Conservation (phyloP, 2,888 invertebrate genomes). For the Silvanus unidentatus region DNA sequence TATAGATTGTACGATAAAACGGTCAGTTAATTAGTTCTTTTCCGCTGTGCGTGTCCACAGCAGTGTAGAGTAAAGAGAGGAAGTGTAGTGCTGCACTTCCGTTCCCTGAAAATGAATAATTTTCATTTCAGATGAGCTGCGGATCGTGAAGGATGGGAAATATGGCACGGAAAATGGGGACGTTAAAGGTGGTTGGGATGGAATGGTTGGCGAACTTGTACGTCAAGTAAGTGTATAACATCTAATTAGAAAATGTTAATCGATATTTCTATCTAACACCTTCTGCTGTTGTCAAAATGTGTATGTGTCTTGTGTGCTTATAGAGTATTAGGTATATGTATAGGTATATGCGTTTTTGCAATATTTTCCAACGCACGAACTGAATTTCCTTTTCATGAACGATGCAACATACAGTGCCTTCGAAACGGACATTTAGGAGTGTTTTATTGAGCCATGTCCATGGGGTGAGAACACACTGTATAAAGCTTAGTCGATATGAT, state of each 20-base stretch:
- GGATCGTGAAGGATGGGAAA: constrained; percentile 77
- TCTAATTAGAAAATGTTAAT: neutral
- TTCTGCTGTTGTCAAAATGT: too few species aligned
- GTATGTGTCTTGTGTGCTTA: too few species aligned
- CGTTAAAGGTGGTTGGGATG: constrained; percentile 77
- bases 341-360: too few species aligned
- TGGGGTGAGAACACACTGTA: too few species aligned
- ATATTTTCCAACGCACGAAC: too few species aligned
- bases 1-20: neutral
- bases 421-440: too few species aligned
- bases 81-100: constrained; percentile 1
- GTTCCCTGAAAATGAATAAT: constrained; percentile 1
- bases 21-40: neutral
- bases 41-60: neutral
- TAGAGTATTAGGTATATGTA: too few species aligned
- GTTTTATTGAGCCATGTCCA: too few species aligned
- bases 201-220: constrained; percentile 81
- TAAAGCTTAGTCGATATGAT: too few species aligned
- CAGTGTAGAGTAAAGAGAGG: neutral
- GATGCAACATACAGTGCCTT: too few species aligned
- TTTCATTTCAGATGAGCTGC: constrained; percentile 66
- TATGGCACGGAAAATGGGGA: constrained; percentile 75
- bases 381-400: too few species aligned
- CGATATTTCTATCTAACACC: neutral
- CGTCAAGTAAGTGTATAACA: constrained; percentile 62